Conservation (phyloP, 1,140 invertebrate species). For the silkworm (Bombyx mori) region DNA sequence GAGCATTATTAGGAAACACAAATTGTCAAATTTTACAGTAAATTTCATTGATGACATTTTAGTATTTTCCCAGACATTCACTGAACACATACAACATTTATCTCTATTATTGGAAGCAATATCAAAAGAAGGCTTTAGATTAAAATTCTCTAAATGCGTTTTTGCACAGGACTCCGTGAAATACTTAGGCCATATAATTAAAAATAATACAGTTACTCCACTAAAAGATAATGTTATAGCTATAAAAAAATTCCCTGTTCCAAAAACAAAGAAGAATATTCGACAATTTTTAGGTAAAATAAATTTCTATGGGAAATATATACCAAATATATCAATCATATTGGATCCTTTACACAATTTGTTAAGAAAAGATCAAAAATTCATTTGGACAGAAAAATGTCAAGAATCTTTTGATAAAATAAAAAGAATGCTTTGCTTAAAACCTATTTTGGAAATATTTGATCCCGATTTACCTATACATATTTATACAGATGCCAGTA, state of each 20-base stretch:
- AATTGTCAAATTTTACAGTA: conserved; percentile 6
- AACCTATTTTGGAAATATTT: conserved; percentile 10
- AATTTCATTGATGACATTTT: conserved; percentile 10
- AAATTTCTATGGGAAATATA: conserved; percentile 17
- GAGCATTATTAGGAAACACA: conserved; percentile 13
- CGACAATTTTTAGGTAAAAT: conserved; percentile 20
- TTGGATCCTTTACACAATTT: conserved; percentile 20
- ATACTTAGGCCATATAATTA: conserved; percentile 19
- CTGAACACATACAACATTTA: conserved; percentile 13
- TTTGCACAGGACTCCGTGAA: conserved; percentile 17
- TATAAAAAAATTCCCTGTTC: conserved; percentile 14
- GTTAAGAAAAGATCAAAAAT: conserved; percentile 12
- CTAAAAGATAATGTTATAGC: conserved; percentile 18
- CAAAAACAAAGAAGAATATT: conserved; percentile 13
- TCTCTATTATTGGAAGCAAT: conserved; percentile 9
- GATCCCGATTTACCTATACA: conserved; percentile 10
- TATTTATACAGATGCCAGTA: conserved; percentile 10
- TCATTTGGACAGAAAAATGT: conserved; percentile 10
- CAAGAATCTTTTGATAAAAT: conserved; percentile 12
- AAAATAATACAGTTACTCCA: conserved; percentile 17
- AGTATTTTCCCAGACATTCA: conserved; percentile 9
- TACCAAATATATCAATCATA: conserved; percentile 11
- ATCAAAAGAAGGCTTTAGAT: conserved; percentile 12
- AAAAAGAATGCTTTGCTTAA: conserved; percentile 7
- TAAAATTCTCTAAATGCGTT: conserved; percentile 21